These are phyloP conservation scores for Drosophila bipectinata DNA, from an alignment of 1,140 invertebrate genomes.

Conservation along the genomic window DNA sequence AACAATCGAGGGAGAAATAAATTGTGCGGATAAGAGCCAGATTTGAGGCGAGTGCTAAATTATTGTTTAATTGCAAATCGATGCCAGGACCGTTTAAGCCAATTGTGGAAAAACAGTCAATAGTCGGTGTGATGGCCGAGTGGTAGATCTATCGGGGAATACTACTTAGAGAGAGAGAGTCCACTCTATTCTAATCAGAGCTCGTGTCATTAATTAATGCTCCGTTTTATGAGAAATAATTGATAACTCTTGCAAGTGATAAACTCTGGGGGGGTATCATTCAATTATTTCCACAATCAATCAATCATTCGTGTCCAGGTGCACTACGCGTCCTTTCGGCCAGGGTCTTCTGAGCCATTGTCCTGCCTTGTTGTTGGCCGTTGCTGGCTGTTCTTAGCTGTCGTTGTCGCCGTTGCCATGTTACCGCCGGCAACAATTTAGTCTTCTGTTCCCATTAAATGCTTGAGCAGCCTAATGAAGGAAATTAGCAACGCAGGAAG, in stretches of 20 bases:
- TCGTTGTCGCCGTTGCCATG: conserved; percentile 26
- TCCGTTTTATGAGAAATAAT: not conserved
- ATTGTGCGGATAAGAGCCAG: conserved; percentile 11
- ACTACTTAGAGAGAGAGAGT: too few species aligned
- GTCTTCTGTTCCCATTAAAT: conserved; percentile 69
- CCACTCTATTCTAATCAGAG: not conserved
- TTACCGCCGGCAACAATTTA: conserved; percentile 63
- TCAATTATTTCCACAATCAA: conserved; percentile 17
- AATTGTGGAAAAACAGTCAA: not conserved
- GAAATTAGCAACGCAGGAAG: conserved; percentile 64
- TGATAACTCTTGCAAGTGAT: not conserved
- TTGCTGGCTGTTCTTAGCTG: conserved; percentile 16
- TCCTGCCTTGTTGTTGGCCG: not conserved
- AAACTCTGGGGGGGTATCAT: conserved; percentile 4
- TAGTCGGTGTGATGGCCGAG: too few species aligned
- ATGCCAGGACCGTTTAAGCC: not conserved
- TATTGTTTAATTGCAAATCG: conserved; percentile 15
- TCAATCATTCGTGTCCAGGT: conserved; percentile 4
- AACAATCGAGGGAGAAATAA: conserved; percentile 25
- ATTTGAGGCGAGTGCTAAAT: conserved; percentile 7
- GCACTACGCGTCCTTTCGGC: not conserved
- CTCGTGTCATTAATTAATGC: not conserved
- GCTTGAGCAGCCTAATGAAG: conserved; percentile 73
- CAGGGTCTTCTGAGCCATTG: not conserved
- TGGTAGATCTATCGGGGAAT: too few species aligned